Evolutionary conservation across 2,113 vertebrate genomes (phyloP), one percentile per base, ranked within the genome.

Genomic region (Bolborhynchus lineola): DNA sequence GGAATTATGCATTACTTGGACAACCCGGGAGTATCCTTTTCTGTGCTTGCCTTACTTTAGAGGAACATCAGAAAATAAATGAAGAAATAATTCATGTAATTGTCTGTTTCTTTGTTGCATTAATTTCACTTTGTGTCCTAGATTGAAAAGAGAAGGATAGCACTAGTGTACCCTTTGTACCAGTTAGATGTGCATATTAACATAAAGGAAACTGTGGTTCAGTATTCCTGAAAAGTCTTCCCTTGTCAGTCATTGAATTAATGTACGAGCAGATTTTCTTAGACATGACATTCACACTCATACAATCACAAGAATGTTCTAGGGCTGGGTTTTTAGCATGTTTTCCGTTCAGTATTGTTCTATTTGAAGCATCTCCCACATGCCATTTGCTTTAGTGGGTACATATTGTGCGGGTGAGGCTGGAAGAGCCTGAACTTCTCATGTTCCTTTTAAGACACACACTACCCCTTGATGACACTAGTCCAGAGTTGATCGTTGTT

Each of bases 361-460:
- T 33, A 59, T 83, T 81, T 67, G 88, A 80, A 64, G 23, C 41
- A 50, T 81, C 17, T 86, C 60, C 35, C 39, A 28, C 6, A 4
- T 49, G 20, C 28, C 3, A 1, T 83, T 93, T 74, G 33, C 31
- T 55, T 77, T 41, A 53, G 41, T 12, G 53, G 29, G 5, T 37
- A 0, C 4, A 0, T 52, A 8, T 28, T 42, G 18, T 77, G 37
- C 13, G 18, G 25, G 5, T 47, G 31, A 72, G 37, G 4, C 9
- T 62, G 44, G n/a, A 60, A 79, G 49, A 74, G 10, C 10, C 23
- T 80, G n/a, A 53, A 67, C 74, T 92, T 71, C 53, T 85, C 11
- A 41, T 39, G 19, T 86, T 53, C 47, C 14, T 68, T 26, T 83
- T 75, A 76, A 62, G 46, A 74, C 8, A 2, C 35, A 18, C 8